A percentile compares a stretch with the other conserved stretches of the same genome.
These are phyloP conservation scores for Oligia fasciuncula DNA, from an alignment of 2,888 invertebrate genomes.

Conservation along the genomic window DNA sequence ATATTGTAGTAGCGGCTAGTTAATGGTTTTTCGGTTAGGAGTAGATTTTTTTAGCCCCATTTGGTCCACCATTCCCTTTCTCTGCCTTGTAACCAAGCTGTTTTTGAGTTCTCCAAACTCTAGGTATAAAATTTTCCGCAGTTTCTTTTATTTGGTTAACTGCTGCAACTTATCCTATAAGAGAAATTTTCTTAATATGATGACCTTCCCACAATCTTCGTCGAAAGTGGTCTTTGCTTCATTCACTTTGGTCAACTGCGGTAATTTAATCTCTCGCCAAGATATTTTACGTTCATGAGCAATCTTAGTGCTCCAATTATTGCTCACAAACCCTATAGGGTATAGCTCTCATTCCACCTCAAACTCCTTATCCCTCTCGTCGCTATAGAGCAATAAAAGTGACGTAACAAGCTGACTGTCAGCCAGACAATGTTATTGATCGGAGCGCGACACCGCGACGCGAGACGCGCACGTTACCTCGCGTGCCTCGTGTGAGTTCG, in stretches of 20 bases:
- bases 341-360: not conserved
- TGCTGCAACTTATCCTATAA: not conserved
- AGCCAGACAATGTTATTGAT: slow-evolving; percentile 84
- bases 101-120: not conserved
- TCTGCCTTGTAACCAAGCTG: not conserved
- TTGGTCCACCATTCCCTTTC: not conserved
- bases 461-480: slow-evolving; percentile 18
- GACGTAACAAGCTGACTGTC: slow-evolving; percentile 51
- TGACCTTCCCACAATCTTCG: not conserved
- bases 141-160: not conserved
- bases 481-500: slow-evolving; percentile 2
- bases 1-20: not conserved
- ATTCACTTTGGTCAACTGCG: not conserved
- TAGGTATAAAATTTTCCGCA: not conserved
- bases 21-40: not conserved
- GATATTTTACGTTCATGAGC: not conserved
- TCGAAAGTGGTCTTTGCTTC: not conserved
- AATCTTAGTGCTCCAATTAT: not conserved
- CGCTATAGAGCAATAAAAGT: slow-evolving; percentile 52
- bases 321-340: not conserved
- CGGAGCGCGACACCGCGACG: slow-evolving; percentile 52
- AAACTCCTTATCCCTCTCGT: not conserved
- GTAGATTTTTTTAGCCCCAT: too few relatives aligned
- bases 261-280: not conserved
- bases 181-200: not conserved